phyloP scores from a whole-genome alignment of 1,140 invertebrate species.

The Fopius arisanus region DNA sequence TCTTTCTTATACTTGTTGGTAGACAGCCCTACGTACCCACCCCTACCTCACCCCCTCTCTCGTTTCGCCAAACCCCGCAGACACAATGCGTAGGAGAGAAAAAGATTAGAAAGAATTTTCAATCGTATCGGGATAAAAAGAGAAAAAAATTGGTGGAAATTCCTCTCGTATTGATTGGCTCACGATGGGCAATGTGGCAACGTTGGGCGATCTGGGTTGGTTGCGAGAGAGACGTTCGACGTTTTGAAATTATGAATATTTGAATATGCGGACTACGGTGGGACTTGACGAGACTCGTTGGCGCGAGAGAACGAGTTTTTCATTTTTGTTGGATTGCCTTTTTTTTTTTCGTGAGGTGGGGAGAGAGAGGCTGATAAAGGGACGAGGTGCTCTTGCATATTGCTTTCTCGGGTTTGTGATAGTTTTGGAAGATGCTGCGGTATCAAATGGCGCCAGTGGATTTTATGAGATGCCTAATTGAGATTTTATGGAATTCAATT shows the following conservation, averaged over 20 bases:
- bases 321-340: background rate
- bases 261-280: background rate
- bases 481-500: constrained; percentile 35
- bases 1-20: constrained; percentile 45
- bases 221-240: constrained; percentile 8
- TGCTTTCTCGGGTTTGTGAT: background rate
- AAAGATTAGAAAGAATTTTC: background rate
- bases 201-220: background rate
- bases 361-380: background rate
- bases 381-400: background rate
- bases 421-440: background rate
- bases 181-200: constrained; percentile 8
- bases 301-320: constrained; percentile 7
- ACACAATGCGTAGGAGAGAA: background rate
- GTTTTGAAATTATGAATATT: constrained; percentile 12
- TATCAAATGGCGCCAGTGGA: constrained; percentile 18
- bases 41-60: background rate
- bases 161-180: constrained; percentile 6
- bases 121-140: background rate
- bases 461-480: background rate
- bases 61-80: constrained; percentile 16
- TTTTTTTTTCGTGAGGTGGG: background rate
- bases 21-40: constrained; percentile 23
- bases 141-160: background rate
- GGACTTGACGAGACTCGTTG: constrained; percentile 1